Evolutionary conservation across 2,113 vertebrate genomes (phyloP), one percentile per base, ranked within the genome.

Genomic region (Coreoperca whiteheadi): DNA sequence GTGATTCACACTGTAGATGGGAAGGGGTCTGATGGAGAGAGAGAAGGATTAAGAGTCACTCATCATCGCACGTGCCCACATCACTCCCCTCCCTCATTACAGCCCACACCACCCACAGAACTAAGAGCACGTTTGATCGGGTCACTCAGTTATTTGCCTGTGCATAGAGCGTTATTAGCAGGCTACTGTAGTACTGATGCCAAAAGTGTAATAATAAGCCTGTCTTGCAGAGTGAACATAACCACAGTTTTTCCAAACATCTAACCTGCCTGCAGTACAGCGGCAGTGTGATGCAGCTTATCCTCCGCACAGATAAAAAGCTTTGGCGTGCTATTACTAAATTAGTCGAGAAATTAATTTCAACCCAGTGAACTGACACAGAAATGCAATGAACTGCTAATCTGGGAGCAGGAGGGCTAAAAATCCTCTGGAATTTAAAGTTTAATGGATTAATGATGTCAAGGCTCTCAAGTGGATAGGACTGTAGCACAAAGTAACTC

Each of bases 381-480:
- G 90, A 94, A 94, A 93, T 14, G 86, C 92, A 93, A 79, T 93
- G 92, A 92, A 92, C 81, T 88, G 92, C 93, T 94, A 92, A 94
- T 93, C 91, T 91, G 87, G 84, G 90, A 92, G 89, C 81, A 89
- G 87, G 81, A 90, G 81, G 86, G 87, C 81, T 87, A 83, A 79
- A 90, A 88, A 89, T 92, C 87, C 84, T 74, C 73, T 84, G 91
- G 89, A 94, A 94, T 92, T 92, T 91, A 91, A 93, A 93, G 84
- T 94, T 90, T 89, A 94, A 94, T 92, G 93, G 92, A 92, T 94
- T 94, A 94, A 94, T 92, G 89, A 93, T 93, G 92, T 92, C 86
- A 88, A 63, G 84, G 83, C 93, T 91, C 93, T 88, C 85, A 34
- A 90, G 93, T 92, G 93, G 77, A 89, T 87, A 83, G 78, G 39